These are phyloP conservation scores for Corella eumyota DNA, from an alignment of 23 tunicate species.

Conservation along the genomic window DNA sequence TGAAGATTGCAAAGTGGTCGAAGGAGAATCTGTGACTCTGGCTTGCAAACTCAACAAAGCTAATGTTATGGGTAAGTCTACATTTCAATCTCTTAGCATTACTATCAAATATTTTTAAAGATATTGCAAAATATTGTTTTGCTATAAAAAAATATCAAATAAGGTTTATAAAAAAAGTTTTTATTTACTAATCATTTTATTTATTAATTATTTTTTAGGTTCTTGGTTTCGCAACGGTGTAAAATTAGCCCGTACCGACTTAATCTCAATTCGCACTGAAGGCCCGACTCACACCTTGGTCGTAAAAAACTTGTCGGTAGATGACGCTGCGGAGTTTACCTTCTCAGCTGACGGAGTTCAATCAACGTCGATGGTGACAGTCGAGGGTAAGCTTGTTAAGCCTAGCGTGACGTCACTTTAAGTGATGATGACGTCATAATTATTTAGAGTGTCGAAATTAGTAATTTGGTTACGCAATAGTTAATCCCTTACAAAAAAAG, in stretches of 20 bases:
- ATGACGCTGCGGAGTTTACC: conserved; percentile 49
- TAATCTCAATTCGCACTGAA: conserved; percentile 41
- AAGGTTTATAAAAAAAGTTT: too few relatives aligned
- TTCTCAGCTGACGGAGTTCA: conserved; percentile 53
- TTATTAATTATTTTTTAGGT: conserved; percentile 7
- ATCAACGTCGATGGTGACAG: conserved; percentile 34
- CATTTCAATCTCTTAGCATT: neutral
- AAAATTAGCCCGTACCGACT: conserved; percentile 42
- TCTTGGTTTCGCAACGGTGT: conserved; percentile 79
- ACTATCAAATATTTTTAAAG: too few relatives aligned
- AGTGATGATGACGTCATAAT: neutral
- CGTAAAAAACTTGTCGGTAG: conserved; percentile 30
- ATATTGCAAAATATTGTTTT: conserved; percentile 4
- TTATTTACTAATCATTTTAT: too few relatives aligned
- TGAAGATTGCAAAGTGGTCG: conserved; percentile 19
- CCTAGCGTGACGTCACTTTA: neutral
- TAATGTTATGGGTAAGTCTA: conserved; percentile 44
- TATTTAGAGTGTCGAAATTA: too few relatives aligned
- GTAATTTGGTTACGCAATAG: too few relatives aligned
- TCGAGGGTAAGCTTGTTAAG: conserved; percentile 29
- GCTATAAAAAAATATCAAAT: too few relatives aligned
- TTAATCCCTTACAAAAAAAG: too few relatives aligned
- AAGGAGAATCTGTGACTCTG: conserved; percentile 53
- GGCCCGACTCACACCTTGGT: conserved; percentile 38
- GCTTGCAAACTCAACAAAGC: conserved; percentile 44